Conservation (phyloP, 2,888 invertebrate species). For the Pollenia amentaria region DNA sequence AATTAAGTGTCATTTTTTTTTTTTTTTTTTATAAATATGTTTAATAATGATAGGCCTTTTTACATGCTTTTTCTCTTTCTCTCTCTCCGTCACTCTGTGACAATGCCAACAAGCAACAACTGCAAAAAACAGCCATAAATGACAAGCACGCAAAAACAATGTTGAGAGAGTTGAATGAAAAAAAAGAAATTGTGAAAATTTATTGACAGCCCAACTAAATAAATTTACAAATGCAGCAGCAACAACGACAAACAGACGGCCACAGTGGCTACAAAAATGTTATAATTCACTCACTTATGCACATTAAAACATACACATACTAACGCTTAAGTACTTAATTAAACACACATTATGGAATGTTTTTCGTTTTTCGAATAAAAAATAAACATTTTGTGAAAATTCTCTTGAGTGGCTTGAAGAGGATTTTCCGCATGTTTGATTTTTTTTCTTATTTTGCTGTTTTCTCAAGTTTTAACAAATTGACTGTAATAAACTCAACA, state of each 20-base stretch:
- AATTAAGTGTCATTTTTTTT: constrained; percentile 81
- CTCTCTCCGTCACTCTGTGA: not conserved
- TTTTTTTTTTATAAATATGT: constrained; percentile 73
- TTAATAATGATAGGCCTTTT: constrained; percentile 39
- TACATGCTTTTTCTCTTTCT: not conserved
- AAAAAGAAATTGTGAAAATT: constrained; percentile 48
- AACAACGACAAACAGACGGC: not conserved
- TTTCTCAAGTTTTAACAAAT: not conserved
- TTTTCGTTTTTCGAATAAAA: not conserved
- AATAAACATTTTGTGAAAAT: not conserved
- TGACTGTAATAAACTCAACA: not conserved
- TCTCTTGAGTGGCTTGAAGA: constrained; percentile 20
- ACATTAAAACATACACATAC: not conserved
- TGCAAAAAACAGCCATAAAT: not conserved
- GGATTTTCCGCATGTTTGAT: constrained; percentile 5
- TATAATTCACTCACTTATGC: constrained; percentile 31
- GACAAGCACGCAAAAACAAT: constrained; percentile 19
- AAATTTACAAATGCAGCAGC: constrained; percentile 49
- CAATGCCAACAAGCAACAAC: constrained; percentile 2
- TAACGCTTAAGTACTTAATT: constrained; percentile 33
- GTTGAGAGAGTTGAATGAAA: constrained; percentile 2
- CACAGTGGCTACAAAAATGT: not conserved
- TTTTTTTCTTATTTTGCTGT: no score
- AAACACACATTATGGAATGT: constrained; percentile 35
- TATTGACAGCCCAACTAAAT: constrained; percentile 64